Evolutionary conservation across 2,113 vertebrate species (phyloP).

Genomic region (Otus sunia): DNA sequence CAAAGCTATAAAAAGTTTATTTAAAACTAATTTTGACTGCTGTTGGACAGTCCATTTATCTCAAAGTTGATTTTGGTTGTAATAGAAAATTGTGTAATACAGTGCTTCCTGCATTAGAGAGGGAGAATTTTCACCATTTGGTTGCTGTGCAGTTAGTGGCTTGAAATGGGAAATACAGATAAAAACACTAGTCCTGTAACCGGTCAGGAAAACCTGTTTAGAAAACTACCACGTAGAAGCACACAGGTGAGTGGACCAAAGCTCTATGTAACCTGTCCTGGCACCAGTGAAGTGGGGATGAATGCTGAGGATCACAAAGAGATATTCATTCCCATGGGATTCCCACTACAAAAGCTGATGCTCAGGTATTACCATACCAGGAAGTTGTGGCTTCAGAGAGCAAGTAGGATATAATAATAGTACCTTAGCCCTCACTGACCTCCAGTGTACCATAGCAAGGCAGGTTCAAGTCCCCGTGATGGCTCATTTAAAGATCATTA

Average conservation of each 20-base stretch:
- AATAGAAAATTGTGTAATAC: constrained; percentile 14
- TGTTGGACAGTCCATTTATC: constrained; percentile 47
- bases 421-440: neutral
- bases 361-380: neutral
- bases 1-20: constrained; percentile 32
- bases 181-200: neutral
- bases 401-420: neutral
- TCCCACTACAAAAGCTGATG: neutral
- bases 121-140: neutral
- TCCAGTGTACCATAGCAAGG: neutral
- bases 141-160: neutral
- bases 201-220: neutral
- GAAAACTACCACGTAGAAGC: neutral
- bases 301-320: neutral
- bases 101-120: neutral
- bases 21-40: constrained; percentile 50
- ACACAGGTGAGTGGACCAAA: neutral
- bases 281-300: neutral
- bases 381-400: neutral
- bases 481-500: neutral
- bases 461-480: neutral
- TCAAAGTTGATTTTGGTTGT: constrained; percentile 41
- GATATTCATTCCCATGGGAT: neutral
- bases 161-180: neutral
- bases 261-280: neutral